Evolutionary conservation across 2,113 vertebrate species (phyloP).

Genomic region (Recurvirostra avosetta): DNA sequence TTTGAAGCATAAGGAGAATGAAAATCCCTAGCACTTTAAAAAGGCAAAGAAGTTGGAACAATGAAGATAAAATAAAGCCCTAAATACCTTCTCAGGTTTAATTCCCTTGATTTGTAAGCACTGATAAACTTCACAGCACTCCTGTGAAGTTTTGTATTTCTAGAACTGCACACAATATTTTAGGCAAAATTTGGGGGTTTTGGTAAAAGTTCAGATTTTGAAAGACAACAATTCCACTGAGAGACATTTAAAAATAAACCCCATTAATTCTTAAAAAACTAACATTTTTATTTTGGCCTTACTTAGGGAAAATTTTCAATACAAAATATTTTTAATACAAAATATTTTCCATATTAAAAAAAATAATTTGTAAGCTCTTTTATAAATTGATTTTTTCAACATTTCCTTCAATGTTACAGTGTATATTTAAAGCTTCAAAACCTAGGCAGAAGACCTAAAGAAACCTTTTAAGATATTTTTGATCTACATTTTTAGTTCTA

Average conservation of each 20-base stretch:
- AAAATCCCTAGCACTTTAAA: background rate
- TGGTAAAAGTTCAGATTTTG: background rate
- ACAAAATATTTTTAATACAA: background rate
- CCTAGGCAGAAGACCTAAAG: background rate
- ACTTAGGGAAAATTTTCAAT: background rate
- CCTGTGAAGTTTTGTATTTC: background rate
- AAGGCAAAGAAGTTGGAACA: background rate
- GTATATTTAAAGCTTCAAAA: background rate
- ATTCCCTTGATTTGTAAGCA: background rate
- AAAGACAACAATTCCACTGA: background rate
- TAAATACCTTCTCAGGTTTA: background rate
- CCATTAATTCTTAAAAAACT: background rate
- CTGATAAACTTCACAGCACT: background rate
- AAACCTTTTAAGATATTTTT: background rate
- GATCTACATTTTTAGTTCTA: background rate
- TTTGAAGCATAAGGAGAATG: background rate
- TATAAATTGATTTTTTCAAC: background rate
- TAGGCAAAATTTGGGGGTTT: fast-evolving
- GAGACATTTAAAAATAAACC: background rate
- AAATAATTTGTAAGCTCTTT: background rate
- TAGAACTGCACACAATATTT: background rate
- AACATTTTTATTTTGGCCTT: background rate
- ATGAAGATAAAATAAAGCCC: background rate
- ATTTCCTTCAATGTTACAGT: background rate
- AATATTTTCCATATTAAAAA: background rate